These are phyloP conservation scores for Todiramphus chloris DNA, from an alignment of 2,113 vertebrate species.

Conservation along the genomic window DNA sequence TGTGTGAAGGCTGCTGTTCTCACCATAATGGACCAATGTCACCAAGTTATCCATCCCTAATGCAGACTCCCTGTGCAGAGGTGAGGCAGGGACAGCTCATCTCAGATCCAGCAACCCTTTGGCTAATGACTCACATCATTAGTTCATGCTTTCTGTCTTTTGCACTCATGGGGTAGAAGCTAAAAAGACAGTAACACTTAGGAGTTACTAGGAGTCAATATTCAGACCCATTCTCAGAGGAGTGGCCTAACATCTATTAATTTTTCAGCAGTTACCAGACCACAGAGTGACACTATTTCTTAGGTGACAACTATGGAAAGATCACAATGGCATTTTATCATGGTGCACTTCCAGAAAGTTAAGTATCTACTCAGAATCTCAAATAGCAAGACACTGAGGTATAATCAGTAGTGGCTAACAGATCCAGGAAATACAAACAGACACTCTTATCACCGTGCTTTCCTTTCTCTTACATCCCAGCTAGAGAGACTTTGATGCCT, in stretches of 20 bases:
- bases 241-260: not conserved
- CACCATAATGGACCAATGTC: rapidly evolving
- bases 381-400: not conserved
- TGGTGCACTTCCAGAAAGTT: not conserved
- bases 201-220: not conserved
- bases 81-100: not conserved
- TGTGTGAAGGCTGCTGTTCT: not conserved
- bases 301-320: not conserved
- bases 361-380: not conserved
- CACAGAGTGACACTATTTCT: not conserved
- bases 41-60: not conserved
- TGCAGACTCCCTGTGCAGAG: not conserved
- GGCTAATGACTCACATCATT: not conserved
- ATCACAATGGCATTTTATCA: not conserved
- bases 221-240: not conserved
- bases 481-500: not conserved
- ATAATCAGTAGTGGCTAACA: not conserved
- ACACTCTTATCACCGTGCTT: not conserved
- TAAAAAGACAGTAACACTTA: not conserved
- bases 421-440: not conserved
- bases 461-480: not conserved
- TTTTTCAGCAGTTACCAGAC: not conserved
- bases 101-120: not conserved
- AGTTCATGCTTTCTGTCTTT: not conserved
- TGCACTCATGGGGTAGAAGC: not conserved